Percentiles rank a stretch among this genome's conserved stretches.
Conservation (phyloP, 2,888 invertebrate genomes). For the Lithophane socia region DNA sequence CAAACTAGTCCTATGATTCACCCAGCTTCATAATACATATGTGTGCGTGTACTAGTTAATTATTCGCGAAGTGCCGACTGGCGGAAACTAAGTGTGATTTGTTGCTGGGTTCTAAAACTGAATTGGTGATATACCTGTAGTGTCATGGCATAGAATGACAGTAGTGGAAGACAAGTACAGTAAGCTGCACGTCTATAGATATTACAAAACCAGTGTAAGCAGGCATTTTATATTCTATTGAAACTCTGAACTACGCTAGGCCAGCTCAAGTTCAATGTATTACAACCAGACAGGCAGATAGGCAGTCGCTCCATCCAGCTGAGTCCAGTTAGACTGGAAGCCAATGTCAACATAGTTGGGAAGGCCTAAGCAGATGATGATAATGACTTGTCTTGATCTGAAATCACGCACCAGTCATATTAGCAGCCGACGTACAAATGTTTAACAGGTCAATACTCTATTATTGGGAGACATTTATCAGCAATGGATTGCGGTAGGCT, state of each 20-base stretch:
- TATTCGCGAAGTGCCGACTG: slow-evolving; percentile 41
- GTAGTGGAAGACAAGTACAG: no score
- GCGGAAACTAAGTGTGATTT: slow-evolving; percentile 27
- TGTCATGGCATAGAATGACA: neutral
- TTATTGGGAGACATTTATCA: neutral
- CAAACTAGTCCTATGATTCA: slow-evolving; percentile 22
- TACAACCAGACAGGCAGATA: no score
- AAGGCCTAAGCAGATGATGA: neutral
- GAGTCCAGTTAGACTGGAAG: no score
- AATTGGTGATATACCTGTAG: slow-evolving; percentile 7
- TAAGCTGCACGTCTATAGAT: neutral
- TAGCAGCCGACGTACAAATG: neutral
- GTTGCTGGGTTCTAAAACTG: slow-evolving; percentile 15
- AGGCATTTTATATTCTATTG: neutral
- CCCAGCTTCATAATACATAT: neutral
- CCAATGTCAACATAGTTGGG: no score
- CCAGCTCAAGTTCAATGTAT: no score
- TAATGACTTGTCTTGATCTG: neutral
- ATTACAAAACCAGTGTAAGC: neutral
- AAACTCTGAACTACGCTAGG: no score
- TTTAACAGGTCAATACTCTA: neutral
- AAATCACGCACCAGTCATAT: no score
- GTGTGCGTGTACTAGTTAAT: slow-evolving; percentile 23
- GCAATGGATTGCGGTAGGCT: neutral
- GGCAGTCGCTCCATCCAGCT: no score